Evolutionary conservation across 2,113 vertebrate genomes (phyloP).

Genomic region (Cervus canadensis): DNA sequence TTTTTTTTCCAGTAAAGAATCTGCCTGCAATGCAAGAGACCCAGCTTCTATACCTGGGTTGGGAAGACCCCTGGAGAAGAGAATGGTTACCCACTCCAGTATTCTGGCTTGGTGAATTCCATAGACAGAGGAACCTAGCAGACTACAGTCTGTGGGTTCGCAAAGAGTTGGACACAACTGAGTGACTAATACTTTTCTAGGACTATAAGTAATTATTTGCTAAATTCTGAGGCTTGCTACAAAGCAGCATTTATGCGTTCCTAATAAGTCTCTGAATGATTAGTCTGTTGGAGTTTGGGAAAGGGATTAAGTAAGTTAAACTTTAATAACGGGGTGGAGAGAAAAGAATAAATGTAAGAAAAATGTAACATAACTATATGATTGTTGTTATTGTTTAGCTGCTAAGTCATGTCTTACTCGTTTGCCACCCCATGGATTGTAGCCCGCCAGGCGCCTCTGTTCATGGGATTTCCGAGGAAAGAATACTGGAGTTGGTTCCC

Average conservation of each 20-base stretch:
- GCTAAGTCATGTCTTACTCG: not conserved
- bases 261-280: not conserved
- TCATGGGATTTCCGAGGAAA: no score
- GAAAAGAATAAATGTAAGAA: not conserved
- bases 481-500: not conserved
- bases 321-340: not conserved
- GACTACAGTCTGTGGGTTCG: not conserved
- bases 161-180: not conserved
- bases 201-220: not conserved
- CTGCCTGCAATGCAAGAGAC: not conserved
- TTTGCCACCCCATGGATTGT: not conserved
- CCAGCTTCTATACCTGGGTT: not conserved
- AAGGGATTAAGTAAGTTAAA: not conserved
- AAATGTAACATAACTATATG: not conserved
- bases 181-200: not conserved
- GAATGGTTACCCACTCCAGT: not conserved
- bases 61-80: not conserved
- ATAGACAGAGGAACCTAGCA: not conserved
- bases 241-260: not conserved
- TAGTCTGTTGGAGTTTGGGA: not conserved
- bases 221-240: not conserved
- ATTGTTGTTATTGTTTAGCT: not conserved
- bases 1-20: not conserved
- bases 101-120: not conserved
- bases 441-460: fast-evolving